Conservation (phyloP, 2,113 vertebrate genomes). For the Menura novaehollandiae region DNA sequence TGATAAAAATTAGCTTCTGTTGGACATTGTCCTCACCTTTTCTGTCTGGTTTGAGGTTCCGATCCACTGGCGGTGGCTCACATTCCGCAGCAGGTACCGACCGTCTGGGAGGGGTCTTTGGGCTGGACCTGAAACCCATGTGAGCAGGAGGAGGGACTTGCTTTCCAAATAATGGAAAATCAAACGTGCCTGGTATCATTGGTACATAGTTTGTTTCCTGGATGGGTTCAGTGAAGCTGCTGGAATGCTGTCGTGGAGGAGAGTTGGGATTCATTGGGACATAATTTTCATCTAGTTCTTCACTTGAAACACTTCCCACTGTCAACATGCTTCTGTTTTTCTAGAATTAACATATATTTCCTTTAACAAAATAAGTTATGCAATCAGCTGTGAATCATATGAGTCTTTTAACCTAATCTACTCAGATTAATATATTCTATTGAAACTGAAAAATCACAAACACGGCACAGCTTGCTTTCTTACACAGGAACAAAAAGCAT, state of each 20-base stretch:
- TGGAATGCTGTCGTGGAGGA: constrained; percentile 89
- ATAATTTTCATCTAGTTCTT: constrained; percentile 97
- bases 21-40: constrained; percentile 86
- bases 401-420: constrained; percentile 34
- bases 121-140: constrained; percentile 97
- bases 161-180: constrained; percentile 95
- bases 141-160: constrained; percentile 98
- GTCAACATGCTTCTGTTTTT: constrained; percentile 94
- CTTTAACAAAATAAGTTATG: constrained; percentile 64
- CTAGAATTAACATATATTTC: constrained; percentile 77
- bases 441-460: constrained; percentile 5
- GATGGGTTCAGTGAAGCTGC: constrained; percentile 87
- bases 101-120: constrained; percentile 93
- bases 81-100: constrained; percentile 86
- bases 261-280: constrained; percentile 98
- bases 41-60: constrained; percentile 97
- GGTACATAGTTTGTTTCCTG: constrained; percentile 97
- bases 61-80: constrained; percentile 94
- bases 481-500: neutral
- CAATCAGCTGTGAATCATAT: constrained; percentile 42
- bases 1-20: neutral
- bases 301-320: constrained; percentile 84
- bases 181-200: constrained; percentile 95
- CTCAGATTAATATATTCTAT: neutral
- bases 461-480: neutral